phyloP scores from a whole-genome alignment of 2,113 vertebrate species.

The Nothocercus julius region DNA sequence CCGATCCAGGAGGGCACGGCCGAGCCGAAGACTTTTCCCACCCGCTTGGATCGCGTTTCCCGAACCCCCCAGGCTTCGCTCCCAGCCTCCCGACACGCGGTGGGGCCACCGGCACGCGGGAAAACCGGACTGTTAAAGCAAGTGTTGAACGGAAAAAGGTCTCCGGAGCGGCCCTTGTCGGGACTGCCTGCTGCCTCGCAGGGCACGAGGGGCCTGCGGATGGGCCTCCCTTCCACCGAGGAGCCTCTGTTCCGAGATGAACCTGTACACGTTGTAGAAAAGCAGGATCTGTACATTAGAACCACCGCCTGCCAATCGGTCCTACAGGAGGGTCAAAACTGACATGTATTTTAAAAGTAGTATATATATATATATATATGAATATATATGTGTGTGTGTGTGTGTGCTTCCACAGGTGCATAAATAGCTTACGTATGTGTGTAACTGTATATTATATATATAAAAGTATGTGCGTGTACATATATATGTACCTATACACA shows the following conservation, averaged over 20 bases:
- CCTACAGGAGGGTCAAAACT: conserved; percentile 7
- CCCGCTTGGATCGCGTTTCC: background rate
- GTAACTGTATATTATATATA: conserved; percentile 8
- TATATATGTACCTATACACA: conserved; percentile 9
- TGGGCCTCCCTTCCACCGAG: background rate
- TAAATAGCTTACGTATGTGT: conserved; percentile 30
- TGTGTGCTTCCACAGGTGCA: conserved; percentile 13
- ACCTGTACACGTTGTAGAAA: conserved; percentile 41
- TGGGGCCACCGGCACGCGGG: background rate
- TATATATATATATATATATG: background rate
- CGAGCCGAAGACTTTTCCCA: conserved; percentile 2
- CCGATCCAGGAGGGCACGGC: background rate
- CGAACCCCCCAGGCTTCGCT: background rate
- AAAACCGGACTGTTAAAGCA: background rate
- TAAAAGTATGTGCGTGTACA: conserved; percentile 35
- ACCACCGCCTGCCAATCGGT: background rate
- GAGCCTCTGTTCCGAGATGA: background rate
- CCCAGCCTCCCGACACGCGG: background rate
- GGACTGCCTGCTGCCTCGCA: background rate
- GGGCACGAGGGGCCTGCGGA: background rate
- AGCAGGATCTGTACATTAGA: conserved; percentile 30
- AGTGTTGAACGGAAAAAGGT: background rate
- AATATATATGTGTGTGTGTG: background rate
- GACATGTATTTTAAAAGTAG: conserved; percentile 39
- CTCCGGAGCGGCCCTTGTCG: conserved; percentile 27